Base-by-base conservation (phyloP, 2,113 vertebrate genomes). In the Hemiscyllium ocellatum region DNA sequence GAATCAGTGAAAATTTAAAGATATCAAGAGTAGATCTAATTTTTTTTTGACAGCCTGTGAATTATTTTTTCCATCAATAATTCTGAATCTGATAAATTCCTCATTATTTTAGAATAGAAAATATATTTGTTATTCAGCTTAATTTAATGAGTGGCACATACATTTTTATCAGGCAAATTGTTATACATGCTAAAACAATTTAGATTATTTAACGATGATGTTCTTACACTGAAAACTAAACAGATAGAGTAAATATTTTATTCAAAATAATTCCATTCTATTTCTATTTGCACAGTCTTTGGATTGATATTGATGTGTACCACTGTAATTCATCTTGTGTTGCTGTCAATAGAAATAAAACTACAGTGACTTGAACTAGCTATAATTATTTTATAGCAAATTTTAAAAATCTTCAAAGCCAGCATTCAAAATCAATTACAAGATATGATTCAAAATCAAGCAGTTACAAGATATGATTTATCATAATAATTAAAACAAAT, bases 251-350 rank as follows among this genome's bases (percentile, higher is more conserved):
- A 37, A 66, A 93, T 61, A 56, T 61, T 90, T 65, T 65, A 90
- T 93, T 93, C 13, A 66, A 93, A 93, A 93, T 93, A 93, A 37
- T 66, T 66, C 13, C 87, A 90, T 29, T 90, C 50, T 90, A n/a
- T 90, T 66, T 37, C 33, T 91, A 61, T 66, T 66, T 37, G 61
- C 29, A 93, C 61, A 66, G 89, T 66, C 56, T 66, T 66, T 93
- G 13, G 8, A 19, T 93, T 66, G 89, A 37, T 37, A 37, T 66
- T 66, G 61, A 91, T 20, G 61, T 91, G 56, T 20, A 93, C 65
- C 61, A 37, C 56, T 93, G 33, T 56, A 29, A 90, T 90, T 66
- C 61, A 66, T 66, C 65, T 7, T 37, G 19, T n/a, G 61, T 37
- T 93, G 4, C 33, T 90, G 56, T n/a, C 33, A n/a, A 24, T 6